These are phyloP conservation scores for Leptinotarsa haldemani DNA, from an alignment of 2,888 invertebrate genomes.

Conservation along the genomic window DNA sequence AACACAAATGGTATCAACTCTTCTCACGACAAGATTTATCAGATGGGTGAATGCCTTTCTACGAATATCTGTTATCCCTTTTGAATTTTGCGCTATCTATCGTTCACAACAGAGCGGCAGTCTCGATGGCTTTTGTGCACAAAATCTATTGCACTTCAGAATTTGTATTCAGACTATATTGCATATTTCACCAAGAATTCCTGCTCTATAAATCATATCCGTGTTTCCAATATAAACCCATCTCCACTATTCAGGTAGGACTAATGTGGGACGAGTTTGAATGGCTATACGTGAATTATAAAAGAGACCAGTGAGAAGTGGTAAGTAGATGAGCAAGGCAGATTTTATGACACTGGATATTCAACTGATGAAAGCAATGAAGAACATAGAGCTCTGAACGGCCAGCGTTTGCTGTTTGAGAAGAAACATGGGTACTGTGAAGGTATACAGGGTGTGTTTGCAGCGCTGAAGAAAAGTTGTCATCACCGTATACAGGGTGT, in stretches of 20 bases:
- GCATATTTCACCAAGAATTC: constrained; percentile 15
- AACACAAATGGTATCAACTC: too few relatives aligned
- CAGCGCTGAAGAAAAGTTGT: too few relatives aligned
- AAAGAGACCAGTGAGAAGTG: too few relatives aligned
- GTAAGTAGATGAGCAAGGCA: too few relatives aligned
- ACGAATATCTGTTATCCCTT: constrained; percentile 7
- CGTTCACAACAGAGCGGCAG: constrained; percentile 2
- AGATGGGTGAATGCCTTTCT: background rate
- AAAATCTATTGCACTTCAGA: constrained; percentile 11
- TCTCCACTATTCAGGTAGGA: background rate
- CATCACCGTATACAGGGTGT: too few relatives aligned
- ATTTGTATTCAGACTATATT: constrained; percentile 1
- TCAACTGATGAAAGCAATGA: too few relatives aligned
- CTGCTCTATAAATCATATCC: constrained; percentile 2
- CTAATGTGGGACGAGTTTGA: background rate
- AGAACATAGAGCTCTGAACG: too few relatives aligned
- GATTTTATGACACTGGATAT: too few relatives aligned
- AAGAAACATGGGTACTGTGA: too few relatives aligned
- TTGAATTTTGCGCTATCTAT: background rate
- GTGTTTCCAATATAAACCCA: background rate
- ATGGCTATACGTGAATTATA: too few relatives aligned
- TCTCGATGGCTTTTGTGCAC: constrained; percentile 14
- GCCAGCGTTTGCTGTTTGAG: too few relatives aligned
- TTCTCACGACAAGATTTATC: background rate
- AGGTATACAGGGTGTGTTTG: too few relatives aligned